These are phyloP conservation scores for Papilio glaucus DNA, from an alignment of 1,140 invertebrate genomes.

Conservation along the genomic window DNA sequence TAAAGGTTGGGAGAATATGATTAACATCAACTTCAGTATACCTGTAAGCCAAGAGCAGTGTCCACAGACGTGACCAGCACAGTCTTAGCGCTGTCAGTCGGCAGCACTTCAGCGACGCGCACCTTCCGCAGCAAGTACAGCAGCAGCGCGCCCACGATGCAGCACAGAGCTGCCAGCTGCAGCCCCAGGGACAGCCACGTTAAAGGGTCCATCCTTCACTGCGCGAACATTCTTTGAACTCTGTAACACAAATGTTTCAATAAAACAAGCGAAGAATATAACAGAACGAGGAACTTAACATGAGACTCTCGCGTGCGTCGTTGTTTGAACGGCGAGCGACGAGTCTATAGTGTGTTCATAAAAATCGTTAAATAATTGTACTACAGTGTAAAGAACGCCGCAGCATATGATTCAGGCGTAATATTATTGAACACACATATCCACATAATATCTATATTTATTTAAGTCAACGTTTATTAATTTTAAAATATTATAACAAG, in stretches of 20 bases:
- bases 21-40: constrained; percentile 55
- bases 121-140: constrained; percentile 90
- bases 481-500: no score
- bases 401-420: no score
- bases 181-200: constrained; percentile 90
- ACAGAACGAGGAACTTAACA: no score
- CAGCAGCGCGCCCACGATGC: constrained; percentile 90
- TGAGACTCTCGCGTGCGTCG: no score
- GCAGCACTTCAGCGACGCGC: constrained; percentile 81
- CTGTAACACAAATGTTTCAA: constrained; percentile 56
- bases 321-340: no score
- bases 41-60: constrained; percentile 89
- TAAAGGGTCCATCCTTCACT: constrained; percentile 88
- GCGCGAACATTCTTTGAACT: constrained; percentile 61
- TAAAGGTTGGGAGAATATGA: not conserved
- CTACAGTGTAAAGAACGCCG: no score
- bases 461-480: no score
- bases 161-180: constrained; percentile 90
- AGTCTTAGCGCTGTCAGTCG: constrained; percentile 84
- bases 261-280: not conserved
- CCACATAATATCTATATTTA: no score
- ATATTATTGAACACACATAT: no score
- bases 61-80: constrained; percentile 91
- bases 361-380: no score
- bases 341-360: no score